A percentile compares a stretch with the other conserved stretches of the same genome.
phyloP scores from a whole-genome alignment of 2,888 invertebrate species.

The Charanyca ferruginea region DNA sequence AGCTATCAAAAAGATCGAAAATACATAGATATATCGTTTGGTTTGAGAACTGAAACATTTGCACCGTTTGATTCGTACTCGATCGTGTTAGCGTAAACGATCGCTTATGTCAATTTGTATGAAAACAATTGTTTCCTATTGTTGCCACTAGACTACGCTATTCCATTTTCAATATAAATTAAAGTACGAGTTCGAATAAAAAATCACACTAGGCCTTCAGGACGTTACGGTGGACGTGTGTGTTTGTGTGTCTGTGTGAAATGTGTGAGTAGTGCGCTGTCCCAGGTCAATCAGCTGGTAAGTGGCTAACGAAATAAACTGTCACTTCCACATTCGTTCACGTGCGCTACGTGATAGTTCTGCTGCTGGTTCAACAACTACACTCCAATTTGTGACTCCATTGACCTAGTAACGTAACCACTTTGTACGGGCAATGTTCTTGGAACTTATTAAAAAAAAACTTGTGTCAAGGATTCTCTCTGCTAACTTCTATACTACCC shows the following conservation, averaged over 20 bases:
- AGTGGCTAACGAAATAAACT: slow-evolving; percentile 80
- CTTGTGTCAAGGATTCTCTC: background rate
- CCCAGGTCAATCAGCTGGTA: slow-evolving; percentile 75
- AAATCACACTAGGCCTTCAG: too few species aligned
- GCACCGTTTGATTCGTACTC: background rate
- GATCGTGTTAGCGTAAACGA: too few species aligned
- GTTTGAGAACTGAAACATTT: background rate
- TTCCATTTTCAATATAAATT: too few species aligned
- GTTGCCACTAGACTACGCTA: too few species aligned
- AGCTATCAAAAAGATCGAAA: background rate
- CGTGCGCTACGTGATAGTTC: slow-evolving; percentile 54
- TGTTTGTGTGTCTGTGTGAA: slow-evolving; percentile 31
- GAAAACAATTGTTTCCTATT: too few species aligned
- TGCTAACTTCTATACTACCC: too few species aligned
- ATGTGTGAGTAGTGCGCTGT: slow-evolving; percentile 62
- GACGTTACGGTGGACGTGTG: slow-evolving; percentile 34
- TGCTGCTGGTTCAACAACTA: too few species aligned
- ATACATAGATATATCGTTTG: slow-evolving; percentile 1
- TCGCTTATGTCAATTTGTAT: too few species aligned
- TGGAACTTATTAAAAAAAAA: background rate
- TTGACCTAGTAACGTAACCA: slow-evolving; percentile 13
- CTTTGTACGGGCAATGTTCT: background rate
- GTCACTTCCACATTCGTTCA: slow-evolving; percentile 74
- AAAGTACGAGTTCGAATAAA: too few species aligned
- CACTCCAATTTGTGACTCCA: slow-evolving; percentile 11